phyloP scores from a whole-genome alignment of 2,888 invertebrate species.

The Polietes domitor region DNA sequence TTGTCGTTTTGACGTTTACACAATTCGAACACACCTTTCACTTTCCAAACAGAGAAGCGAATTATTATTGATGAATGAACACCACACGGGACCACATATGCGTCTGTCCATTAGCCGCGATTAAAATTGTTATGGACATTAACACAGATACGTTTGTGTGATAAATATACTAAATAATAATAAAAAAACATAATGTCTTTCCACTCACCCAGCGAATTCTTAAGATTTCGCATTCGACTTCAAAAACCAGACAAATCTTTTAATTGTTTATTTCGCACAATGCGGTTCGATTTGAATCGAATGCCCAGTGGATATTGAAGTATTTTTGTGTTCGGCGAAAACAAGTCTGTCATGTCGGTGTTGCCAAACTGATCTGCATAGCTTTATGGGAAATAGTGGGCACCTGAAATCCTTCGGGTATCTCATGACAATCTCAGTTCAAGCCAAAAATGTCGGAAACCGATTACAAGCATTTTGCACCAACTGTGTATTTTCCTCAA shows the following conservation, averaged over 20 bases:
- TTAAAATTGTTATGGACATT: conserved; percentile 29
- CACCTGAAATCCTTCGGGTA: background rate
- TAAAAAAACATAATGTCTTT: background rate
- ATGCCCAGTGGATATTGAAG: conserved; percentile 23
- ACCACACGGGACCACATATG: background rate
- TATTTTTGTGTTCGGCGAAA: background rate
- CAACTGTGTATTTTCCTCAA: background rate
- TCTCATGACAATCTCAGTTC: background rate
- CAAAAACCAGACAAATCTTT: conserved; percentile 54
- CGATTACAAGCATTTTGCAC: background rate
- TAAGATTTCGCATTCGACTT: conserved; percentile 2
- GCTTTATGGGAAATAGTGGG: conserved; percentile 15
- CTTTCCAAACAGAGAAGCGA: conserved; percentile 7
- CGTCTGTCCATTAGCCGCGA: background rate
- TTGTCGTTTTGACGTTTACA: background rate
- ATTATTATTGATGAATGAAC: background rate
- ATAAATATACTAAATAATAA: background rate
- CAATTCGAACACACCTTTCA: conserved; percentile 18
- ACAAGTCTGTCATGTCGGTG: conserved; percentile 10
- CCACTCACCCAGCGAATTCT: conserved; percentile 3
- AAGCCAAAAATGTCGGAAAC: conserved; percentile 1
- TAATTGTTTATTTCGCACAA: conserved; percentile 44
- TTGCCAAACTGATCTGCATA: background rate
- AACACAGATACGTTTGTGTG: conserved; percentile 27
- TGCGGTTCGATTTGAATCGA: background rate